Base-by-base conservation (phyloP, 2,888 invertebrate species). In the Parapristionchus giblindavisi region DNA sequence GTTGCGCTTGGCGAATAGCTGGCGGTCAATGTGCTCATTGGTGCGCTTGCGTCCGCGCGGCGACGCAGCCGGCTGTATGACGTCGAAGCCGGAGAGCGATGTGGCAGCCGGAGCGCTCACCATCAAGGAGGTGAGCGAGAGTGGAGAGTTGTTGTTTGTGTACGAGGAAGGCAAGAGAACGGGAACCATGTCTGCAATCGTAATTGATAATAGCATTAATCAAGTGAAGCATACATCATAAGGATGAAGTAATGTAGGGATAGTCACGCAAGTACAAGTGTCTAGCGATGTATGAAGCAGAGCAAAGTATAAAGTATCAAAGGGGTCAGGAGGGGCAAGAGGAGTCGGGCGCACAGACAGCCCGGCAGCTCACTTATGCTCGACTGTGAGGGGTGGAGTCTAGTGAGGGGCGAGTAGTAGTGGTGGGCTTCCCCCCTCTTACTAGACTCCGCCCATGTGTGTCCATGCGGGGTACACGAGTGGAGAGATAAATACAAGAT, bases 21-120 rank as follows among this genome's bases (percentile, higher is more conserved):
- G 73, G 1, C 60, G 43, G 24, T 73, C 73, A 34, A 51, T 21
- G 36, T 60, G 21, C 27, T 73, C 73, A 21, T 61, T 73, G 34
- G 60, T 60, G 4, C 73, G 36, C 73, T 73, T 73, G 60, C 73
- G 60, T 48, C 73, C 73, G 21, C 73, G 29, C 24, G 52, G 58
- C 34, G 34, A 27, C 5, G 72, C n/a, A 6, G 73, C 8, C 3
- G 17, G 17, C 14, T 48, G n/a, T n/a, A n/a, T n/a, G n/a, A n/a
- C n/a, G n/a, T n/a, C n/a, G n/a, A n/a, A n/a, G n/a, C n/a, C n/a
- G 51, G 14, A 17, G 51, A 17, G 51, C 51, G 51, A 14, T 51
- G n/a, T n/a, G n/a, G n/a, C 27, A 29, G 60, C 60, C 17, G 61
- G 48, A 72, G 43, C 40, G 34, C 48, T 34, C 24, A 40, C n/a